phyloP scores from a whole-genome alignment of 1,140 invertebrate genomes.

The Magallana angulata region DNA sequence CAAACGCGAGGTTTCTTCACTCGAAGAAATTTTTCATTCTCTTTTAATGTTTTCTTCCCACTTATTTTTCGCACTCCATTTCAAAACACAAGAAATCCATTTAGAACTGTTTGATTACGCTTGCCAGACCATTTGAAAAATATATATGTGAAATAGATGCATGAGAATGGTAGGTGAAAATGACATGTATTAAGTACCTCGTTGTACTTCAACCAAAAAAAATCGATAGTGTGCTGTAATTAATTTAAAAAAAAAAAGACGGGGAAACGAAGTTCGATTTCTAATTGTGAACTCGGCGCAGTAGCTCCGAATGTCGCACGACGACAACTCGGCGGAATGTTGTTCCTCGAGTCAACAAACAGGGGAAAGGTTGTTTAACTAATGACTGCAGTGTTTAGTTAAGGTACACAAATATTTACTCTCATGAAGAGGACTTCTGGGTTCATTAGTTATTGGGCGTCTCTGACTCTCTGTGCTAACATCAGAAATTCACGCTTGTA shows the following conservation, averaged over 20 bases:
- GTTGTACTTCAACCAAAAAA: too few species aligned
- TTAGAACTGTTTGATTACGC: slow-evolving; percentile 5
- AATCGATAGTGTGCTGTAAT: too few species aligned
- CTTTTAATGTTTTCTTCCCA: slow-evolving; percentile 1
- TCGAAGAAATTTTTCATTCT: neutral
- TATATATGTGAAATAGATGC: neutral
- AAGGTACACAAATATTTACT: slow-evolving; percentile 23
- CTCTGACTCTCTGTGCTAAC: too few species aligned
- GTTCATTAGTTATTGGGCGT: too few species aligned
- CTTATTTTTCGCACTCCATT: neutral
- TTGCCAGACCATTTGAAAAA: neutral
- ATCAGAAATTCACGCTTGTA: neutral
- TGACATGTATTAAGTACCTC: too few species aligned
- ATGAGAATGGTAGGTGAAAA: too few species aligned
- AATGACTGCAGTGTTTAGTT: neutral
- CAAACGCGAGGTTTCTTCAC: neutral
- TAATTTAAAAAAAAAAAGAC: too few species aligned
- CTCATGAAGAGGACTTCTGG: neutral
- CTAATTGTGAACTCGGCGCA: neutral
- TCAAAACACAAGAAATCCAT: slow-evolving; percentile 20
- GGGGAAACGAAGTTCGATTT: too few species aligned
- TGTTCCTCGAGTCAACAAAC: neutral
- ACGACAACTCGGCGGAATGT: slow-evolving; percentile 5
- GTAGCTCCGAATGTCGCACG: neutral
- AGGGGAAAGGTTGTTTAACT: neutral